These are phyloP conservation scores for Schrankia costaestrigalis DNA, from an alignment of 2,888 invertebrate genomes.

Conservation along the genomic window DNA sequence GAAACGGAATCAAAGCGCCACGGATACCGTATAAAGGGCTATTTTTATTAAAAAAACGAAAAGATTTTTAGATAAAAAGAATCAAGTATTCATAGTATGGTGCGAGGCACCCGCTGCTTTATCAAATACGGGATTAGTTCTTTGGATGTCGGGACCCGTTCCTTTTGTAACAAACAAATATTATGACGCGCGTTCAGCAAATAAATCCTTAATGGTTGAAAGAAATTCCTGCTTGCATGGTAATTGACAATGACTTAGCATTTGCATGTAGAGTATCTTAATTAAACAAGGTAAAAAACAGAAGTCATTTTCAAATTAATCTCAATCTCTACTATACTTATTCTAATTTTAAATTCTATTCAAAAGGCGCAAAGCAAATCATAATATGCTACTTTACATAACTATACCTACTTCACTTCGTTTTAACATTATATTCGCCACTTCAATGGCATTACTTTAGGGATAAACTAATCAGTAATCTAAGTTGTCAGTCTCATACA, in stretches of 20 bases:
- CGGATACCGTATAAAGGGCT: slow-evolving; percentile 63
- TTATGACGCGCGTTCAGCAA: slow-evolving; percentile 69
- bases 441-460: neutral
- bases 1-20: slow-evolving; percentile 75
- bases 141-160: slow-evolving; percentile 54
- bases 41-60: slow-evolving; percentile 46
- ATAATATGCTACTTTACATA: no score
- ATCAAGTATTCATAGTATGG: slow-evolving; percentile 65
- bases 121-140: slow-evolving; percentile 74
- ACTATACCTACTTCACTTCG: no score
- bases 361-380: no score
- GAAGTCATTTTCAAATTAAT: no score
- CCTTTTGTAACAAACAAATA: slow-evolving; percentile 66
- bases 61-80: slow-evolving; percentile 70
- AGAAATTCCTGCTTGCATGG: neutral
- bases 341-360: no score
- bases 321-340: no score
- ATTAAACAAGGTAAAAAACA: no score
- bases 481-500: slow-evolving; percentile 17
- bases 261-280: no score
- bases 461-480: slow-evolving; percentile 2
- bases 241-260: no score
- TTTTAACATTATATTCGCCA: no score
- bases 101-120: slow-evolving; percentile 75
- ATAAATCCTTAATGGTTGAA: slow-evolving; percentile 34